phyloP scores from a whole-genome alignment of 2,113 vertebrate genomes.

The Scolopax mira region DNA sequence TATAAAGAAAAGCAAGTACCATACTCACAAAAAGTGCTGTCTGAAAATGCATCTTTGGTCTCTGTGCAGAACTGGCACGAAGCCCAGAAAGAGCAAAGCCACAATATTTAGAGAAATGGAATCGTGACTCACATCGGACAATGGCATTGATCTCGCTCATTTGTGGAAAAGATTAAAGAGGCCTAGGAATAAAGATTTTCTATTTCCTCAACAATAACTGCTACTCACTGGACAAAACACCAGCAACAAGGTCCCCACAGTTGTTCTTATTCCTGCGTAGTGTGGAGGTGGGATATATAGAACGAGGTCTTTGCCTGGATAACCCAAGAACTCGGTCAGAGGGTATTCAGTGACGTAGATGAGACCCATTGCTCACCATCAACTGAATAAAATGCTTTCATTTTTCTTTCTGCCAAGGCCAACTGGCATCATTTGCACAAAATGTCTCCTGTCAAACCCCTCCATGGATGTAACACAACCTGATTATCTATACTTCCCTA shows the following conservation, averaged over 20 bases:
- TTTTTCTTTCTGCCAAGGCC: background rate
- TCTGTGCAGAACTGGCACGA: background rate
- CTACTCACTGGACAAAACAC: background rate
- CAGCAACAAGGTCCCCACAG: background rate
- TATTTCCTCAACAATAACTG: constrained; percentile 1
- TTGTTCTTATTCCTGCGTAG: background rate
- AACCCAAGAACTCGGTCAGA: background rate
- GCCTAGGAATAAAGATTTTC: constrained; percentile 38
- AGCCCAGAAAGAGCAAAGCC: constrained; percentile 23
- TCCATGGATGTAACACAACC: accelerated
- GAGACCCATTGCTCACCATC: background rate
- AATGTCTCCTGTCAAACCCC: background rate
- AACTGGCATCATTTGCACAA: background rate
- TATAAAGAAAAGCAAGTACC: background rate
- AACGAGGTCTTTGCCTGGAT: background rate
- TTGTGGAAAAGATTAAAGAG: constrained; percentile 18
- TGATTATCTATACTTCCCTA: background rate
- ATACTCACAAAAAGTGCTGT: background rate
- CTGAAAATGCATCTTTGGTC: background rate
- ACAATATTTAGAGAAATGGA: background rate
- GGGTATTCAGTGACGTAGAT: background rate
- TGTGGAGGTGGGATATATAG: background rate
- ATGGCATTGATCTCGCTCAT: background rate
- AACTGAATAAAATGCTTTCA: background rate
- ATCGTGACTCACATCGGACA: constrained; percentile 9